Evolutionary conservation across 2,888 invertebrate genomes (phyloP).

Genomic region (Rosalia funebris): DNA sequence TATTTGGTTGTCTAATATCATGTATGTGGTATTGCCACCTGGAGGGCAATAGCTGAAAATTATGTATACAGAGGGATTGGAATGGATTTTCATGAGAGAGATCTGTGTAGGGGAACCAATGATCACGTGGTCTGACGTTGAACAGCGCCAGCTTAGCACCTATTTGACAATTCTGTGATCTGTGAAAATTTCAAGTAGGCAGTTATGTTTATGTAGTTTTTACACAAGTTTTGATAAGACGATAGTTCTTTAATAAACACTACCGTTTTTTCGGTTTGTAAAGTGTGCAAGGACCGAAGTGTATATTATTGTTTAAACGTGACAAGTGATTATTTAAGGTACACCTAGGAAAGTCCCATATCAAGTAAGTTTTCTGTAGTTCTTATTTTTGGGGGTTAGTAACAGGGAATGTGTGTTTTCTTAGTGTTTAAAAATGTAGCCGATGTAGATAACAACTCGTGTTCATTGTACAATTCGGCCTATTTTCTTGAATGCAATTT

Average conservation of each 20-base stretch:
- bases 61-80: too few relatives aligned
- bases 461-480: background rate
- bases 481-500: background rate
- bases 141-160: slow-evolving; percentile 27
- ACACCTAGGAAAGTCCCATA: background rate
- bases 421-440: background rate
- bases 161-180: slow-evolving; percentile 25
- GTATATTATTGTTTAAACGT: slow-evolving; percentile 13
- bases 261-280: slow-evolving; percentile 8
- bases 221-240: slow-evolving; percentile 23
- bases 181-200: slow-evolving; percentile 17
- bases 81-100: too few relatives aligned
- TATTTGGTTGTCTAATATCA: too few relatives aligned
- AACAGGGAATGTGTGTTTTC: background rate
- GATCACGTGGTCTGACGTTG: slow-evolving; percentile 14
- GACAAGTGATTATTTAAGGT: slow-evolving; percentile 19
- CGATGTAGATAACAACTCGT: background rate
- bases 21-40: too few relatives aligned
- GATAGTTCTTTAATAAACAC: slow-evolving; percentile 14
- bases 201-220: slow-evolving; percentile 28
- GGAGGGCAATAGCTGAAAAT: too few relatives aligned
- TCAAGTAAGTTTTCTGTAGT: slow-evolving; percentile 23
- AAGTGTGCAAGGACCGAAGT: slow-evolving; percentile 14
- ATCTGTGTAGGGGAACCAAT: background rate
- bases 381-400: slow-evolving; percentile 25